Evolutionary conservation across 2,888 invertebrate species (phyloP).

Genomic region (Trisateles emortualis): DNA sequence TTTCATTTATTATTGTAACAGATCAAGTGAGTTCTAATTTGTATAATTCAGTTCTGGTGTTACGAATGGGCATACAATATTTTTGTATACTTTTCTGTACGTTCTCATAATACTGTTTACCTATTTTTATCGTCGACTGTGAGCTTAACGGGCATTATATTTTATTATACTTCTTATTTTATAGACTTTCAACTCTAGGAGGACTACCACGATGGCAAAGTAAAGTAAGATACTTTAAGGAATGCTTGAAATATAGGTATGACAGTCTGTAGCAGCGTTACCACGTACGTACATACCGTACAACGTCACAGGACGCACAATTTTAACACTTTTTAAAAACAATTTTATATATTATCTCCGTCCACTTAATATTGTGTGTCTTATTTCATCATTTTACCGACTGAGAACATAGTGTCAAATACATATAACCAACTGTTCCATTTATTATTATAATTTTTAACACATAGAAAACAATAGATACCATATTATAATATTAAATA

Average conservation of each 20-base stretch:
- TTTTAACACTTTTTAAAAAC: slow-evolving; percentile 69
- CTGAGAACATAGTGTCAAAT: slow-evolving; percentile 46
- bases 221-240: slow-evolving; percentile 35
- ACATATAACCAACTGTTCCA: slow-evolving; percentile 26
- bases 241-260: slow-evolving; percentile 44
- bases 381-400: slow-evolving; percentile 57
- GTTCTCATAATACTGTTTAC: slow-evolving; percentile 41
- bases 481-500: slow-evolving; percentile 2
- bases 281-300: no score
- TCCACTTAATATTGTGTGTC: slow-evolving; percentile 72
- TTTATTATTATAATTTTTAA: slow-evolving; percentile 33
- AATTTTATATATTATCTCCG: slow-evolving; percentile 75
- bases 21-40: slow-evolving; percentile 38
- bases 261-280: slow-evolving; percentile 35
- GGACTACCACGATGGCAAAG: slow-evolving; percentile 48
- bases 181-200: slow-evolving; percentile 46
- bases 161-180: slow-evolving; percentile 60
- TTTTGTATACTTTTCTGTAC: slow-evolving; percentile 50
- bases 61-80: slow-evolving; percentile 48
- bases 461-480: slow-evolving; percentile 32
- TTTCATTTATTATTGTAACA: slow-evolving; percentile 32
- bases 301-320: slow-evolving; percentile 73
- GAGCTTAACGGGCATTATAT: slow-evolving; percentile 75
- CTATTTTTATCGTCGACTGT: slow-evolving; percentile 61
- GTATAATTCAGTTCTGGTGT: slow-evolving; percentile 50